Percentiles rank a stretch among this genome's conserved stretches.
Evolutionary conservation across 2,888 invertebrate species (phyloP).

Genomic region (Alviniconcha strummeri): DNA sequence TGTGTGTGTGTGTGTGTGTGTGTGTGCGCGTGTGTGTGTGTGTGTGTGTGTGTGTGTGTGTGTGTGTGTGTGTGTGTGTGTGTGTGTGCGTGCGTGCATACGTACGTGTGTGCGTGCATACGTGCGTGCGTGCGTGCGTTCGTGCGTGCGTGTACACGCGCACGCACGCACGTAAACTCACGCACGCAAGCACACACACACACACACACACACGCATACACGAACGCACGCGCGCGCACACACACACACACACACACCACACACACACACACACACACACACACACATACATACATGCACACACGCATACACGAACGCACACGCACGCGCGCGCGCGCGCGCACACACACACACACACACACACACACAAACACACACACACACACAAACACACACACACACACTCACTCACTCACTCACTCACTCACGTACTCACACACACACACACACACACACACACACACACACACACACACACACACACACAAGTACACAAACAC

Average conservation of each 20-base stretch:
- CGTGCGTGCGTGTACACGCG: too few relatives aligned
- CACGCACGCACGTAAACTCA: too few relatives aligned
- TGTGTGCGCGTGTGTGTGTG: too few relatives aligned
- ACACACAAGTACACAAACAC: not conserved
- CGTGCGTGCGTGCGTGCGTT: too few relatives aligned
- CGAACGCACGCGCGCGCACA: not conserved
- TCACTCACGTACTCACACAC: not conserved
- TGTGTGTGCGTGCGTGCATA: not conserved
- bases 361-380: conserved; percentile 2
- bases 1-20: too few relatives aligned
- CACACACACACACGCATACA: too few relatives aligned
- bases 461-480: not conserved
- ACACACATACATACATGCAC: not conserved
- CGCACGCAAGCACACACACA: too few relatives aligned
- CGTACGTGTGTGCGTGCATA: not conserved
- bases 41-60: too few relatives aligned
- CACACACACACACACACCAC: not conserved
- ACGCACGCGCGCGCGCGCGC: not conserved
- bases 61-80: not conserved
- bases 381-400: not conserved
- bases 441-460: not conserved
- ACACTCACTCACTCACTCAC: not conserved
- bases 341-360: conserved; percentile 16
- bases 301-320: not conserved
- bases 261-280: not conserved